Evolutionary conservation across 2,888 invertebrate genomes (phyloP), one percentile per base, ranked within the genome.

Genomic region (Xanthia icteritia): DNA sequence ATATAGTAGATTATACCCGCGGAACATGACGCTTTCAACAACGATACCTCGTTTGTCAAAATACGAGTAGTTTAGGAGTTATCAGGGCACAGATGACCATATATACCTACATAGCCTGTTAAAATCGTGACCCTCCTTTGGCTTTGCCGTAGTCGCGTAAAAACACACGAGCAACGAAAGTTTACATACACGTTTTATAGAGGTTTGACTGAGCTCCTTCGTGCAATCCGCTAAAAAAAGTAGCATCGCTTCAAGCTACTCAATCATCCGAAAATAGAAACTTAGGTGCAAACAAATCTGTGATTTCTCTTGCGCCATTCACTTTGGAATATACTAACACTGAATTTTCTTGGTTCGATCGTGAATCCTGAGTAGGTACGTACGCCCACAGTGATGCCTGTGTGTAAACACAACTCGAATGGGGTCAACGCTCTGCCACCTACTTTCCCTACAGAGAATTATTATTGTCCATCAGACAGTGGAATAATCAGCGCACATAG

Each of bases 361-460:
- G 84, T 81, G 80, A 81, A 89, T 88, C 84, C 81, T 75, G 68
- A 86, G 86, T 31, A 31, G 31, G 31, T 89, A 83, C 72, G 58
- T 84, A 81, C 86, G 84, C 89, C 86, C 83, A 86, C 86, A 27
- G 66, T 75, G 76, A 82, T 84, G 84, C 85, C 85, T 87, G 86
- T 86, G 82, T 76, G 86, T 87, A 89, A 89, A 91, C 84, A 88
- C 79, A 76, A 76, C 81, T 82, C 77, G 71, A 90, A 88, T 83
- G 82, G 88, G 94, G 95, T 94, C 95, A 90, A 92, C 90, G 93
- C 85, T 89, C 94, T 92, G 84, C 89, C 89, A 92, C 92, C 93
- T 93, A 94, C 95, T 95, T 95, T 95, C 94, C 92, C 86, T 83
- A 79, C 90, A 83, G 81, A 88, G 86, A 87, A 89, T 86, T 88